phyloP scores from a whole-genome alignment of 2,113 vertebrate species.

The Ia io region DNA sequence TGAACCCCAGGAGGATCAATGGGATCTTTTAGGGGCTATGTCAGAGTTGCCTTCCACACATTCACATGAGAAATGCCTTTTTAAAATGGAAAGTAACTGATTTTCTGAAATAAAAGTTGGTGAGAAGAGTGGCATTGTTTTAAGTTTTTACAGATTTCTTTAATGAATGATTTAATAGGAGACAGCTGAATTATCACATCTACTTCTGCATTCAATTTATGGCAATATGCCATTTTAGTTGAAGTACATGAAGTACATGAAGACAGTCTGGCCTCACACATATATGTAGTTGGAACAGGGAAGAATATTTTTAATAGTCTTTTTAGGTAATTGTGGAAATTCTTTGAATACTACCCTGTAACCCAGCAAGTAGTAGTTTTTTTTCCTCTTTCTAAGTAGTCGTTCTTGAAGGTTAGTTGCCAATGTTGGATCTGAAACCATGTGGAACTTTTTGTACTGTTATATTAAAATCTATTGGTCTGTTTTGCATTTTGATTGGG shows the following conservation, averaged over 20 bases:
- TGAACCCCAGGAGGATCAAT: not conserved
- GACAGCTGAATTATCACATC: not conserved
- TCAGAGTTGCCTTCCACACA: not conserved
- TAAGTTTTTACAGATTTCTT: slow-evolving; percentile 12
- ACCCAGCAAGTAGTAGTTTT: not conserved
- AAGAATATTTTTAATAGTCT: not conserved
- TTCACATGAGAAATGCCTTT: not conserved
- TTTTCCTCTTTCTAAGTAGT: not conserved
- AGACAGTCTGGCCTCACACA: not conserved
- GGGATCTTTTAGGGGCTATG: not conserved
- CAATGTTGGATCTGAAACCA: not conserved
- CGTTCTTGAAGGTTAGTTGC: not conserved
- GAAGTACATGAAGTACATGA: not conserved
- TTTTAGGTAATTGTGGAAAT: not conserved
- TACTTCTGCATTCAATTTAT: not conserved
- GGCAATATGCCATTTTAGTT: not conserved
- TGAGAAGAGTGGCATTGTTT: not conserved
- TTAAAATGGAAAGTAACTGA: not conserved
- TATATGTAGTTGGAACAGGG: not conserved
- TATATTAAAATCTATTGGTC: not conserved
- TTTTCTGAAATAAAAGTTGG: slow-evolving; percentile 15
- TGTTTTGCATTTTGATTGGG: not conserved
- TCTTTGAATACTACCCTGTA: slow-evolving; percentile 1
- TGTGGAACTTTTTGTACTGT: not conserved
- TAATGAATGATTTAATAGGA: not conserved